Conservation (phyloP, 2,113 vertebrate genomes). For the Ellobius talpinus region DNA sequence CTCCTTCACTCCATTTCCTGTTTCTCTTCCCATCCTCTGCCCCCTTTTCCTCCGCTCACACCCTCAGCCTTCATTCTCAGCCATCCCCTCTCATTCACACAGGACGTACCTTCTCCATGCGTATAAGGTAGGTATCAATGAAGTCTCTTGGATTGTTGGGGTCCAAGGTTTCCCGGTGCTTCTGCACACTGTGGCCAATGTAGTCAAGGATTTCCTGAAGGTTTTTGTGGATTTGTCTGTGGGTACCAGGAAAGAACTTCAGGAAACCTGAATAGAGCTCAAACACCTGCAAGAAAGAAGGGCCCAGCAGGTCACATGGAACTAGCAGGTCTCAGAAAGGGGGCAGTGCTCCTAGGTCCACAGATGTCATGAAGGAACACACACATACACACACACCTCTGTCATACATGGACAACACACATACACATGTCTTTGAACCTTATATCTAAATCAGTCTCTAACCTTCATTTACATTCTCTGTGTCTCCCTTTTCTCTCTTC, state of each 20-base stretch:
- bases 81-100: not conserved
- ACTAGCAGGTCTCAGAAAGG: accelerated
- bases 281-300: not conserved
- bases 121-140: constrained; percentile 83
- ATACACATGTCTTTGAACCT: not conserved
- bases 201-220: constrained; percentile 59
- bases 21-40: no score
- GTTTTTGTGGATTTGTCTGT: constrained; percentile 58
- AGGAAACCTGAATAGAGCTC: constrained; percentile 78
- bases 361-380: not conserved
- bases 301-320: not conserved
- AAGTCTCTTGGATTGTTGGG: constrained; percentile 77
- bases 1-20: no score
- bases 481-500: not conserved
- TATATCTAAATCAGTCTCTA: not conserved
- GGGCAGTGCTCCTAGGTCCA: not conserved
- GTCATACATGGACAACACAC: not conserved
- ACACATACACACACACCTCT: not conserved
- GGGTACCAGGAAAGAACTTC: constrained; percentile 80
- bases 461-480: not conserved
- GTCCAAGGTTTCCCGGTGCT: constrained; percentile 76
- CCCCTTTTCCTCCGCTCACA: accelerated
- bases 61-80: accelerated
- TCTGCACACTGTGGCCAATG: constrained; percentile 69
- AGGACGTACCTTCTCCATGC: constrained; percentile 82